These are phyloP conservation scores for Alsophila aescularia DNA, from an alignment of 2,888 invertebrate genomes.

Conservation along the genomic window DNA sequence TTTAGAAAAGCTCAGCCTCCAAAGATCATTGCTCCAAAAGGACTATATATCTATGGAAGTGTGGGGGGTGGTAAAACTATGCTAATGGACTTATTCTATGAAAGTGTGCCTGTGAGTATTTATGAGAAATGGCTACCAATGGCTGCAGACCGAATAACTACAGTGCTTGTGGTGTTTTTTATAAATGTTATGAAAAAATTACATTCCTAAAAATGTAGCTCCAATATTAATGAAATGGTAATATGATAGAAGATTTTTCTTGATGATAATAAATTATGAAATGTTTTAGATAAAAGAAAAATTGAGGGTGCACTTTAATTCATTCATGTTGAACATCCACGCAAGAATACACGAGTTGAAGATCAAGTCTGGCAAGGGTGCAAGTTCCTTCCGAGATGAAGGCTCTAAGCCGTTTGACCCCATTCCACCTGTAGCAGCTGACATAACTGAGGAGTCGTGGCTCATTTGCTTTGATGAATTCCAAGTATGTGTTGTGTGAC, in stretches of 20 bases:
- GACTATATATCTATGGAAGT: conserved; percentile 95
- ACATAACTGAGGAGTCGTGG: conserved; percentile 94
- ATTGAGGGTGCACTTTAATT: conserved; percentile 96
- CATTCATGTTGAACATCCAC: conserved; percentile 99
- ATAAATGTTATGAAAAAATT: no score
- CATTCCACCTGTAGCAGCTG: conserved; percentile 95
- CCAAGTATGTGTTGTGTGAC: conserved; percentile 86
- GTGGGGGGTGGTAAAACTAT: conserved; percentile 99
- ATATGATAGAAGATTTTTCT: no score
- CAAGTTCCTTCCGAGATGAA: conserved; percentile 75
- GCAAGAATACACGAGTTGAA: conserved; percentile 94
- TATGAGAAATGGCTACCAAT: no score
- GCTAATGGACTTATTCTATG: conserved; percentile 99
- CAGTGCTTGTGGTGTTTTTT: no score
- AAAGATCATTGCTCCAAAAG: conserved; percentile 86
- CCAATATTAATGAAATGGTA: no score
- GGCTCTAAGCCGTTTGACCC: conserved; percentile 91
- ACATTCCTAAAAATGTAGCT: no score
- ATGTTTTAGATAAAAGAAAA: conserved; percentile 86
- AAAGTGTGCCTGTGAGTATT: conserved; percentile 77
- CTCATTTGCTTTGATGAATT: conserved; percentile 99
- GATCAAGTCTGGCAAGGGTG: conserved; percentile 78
- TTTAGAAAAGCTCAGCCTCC: conserved; percentile 66
- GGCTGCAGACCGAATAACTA: no score
- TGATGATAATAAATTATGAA: neutral